phyloP scores from a whole-genome alignment of 2,113 vertebrate genomes.

The Phaethornis superciliosus region DNA sequence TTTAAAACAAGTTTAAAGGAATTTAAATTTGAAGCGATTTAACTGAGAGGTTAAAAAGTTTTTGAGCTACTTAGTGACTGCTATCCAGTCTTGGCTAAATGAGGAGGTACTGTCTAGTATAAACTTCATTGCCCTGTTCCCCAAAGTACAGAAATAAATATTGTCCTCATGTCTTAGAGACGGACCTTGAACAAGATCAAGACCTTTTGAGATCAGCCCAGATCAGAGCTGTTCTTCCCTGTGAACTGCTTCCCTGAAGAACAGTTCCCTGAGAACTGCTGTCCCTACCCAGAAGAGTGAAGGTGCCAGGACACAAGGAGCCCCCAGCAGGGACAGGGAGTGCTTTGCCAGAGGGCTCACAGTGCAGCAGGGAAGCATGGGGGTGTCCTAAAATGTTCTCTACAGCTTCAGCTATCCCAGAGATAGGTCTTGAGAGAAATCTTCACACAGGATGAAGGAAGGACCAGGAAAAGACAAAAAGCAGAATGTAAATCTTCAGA shows the following conservation, averaged over 20 bases:
- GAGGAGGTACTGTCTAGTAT: neutral
- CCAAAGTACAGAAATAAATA: neutral
- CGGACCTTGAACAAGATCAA: neutral
- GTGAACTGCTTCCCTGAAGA: too few relatives aligned
- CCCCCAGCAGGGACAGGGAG: too few relatives aligned
- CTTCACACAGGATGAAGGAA: neutral
- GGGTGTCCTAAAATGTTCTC: fast-evolving
- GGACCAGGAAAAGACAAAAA: neutral
- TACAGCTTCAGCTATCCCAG: neutral
- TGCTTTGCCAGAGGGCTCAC: neutral
- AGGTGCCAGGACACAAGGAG: neutral
- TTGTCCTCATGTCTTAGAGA: neutral
- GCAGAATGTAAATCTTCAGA: neutral
- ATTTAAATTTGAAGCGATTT: neutral
- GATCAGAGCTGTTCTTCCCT: fast-evolving
- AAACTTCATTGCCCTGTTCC: neutral
- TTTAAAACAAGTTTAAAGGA: neutral
- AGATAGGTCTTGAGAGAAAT: neutral
- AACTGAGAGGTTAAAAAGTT: neutral
- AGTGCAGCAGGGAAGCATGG: neutral
- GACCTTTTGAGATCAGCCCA: neutral
- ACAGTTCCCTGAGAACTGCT: fast-evolving
- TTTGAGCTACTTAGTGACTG: neutral
- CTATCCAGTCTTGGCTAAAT: neutral
- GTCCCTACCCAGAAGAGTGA: neutral